Evolutionary conservation across 2,888 invertebrate genomes (phyloP).

Genomic region (Diarsia rubi): DNA sequence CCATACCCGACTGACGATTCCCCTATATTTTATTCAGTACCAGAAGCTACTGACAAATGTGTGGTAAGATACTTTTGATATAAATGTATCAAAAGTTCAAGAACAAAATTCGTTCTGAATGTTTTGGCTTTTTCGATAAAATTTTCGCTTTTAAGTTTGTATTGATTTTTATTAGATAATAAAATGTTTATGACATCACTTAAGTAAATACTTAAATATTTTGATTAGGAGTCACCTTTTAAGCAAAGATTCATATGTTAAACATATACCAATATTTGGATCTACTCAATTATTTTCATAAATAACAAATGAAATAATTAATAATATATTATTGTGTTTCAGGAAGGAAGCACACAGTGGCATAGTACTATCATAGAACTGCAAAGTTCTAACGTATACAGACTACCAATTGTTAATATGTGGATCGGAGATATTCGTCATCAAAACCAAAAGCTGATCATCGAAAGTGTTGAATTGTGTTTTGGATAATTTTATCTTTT

Average conservation of each 20-base stretch:
- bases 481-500: constrained; percentile 54
- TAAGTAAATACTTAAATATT: too few relatives aligned
- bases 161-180: too few relatives aligned
- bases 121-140: too few relatives aligned
- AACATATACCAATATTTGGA: too few relatives aligned
- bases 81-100: too few relatives aligned
- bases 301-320: too few relatives aligned
- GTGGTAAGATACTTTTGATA: constrained; percentile 15
- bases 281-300: too few relatives aligned
- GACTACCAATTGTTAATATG: constrained; percentile 70
- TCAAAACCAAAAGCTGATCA: constrained; percentile 53
- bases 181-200: too few relatives aligned
- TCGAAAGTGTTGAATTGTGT: constrained; percentile 70
- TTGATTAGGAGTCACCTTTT: too few relatives aligned
- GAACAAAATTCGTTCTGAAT: too few relatives aligned
- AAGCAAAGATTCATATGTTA: too few relatives aligned
- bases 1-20: constrained; percentile 36
- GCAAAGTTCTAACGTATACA: constrained; percentile 43
- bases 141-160: too few relatives aligned
- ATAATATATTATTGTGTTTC: constrained; percentile 26
- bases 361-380: constrained; percentile 56
- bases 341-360: constrained; percentile 39
- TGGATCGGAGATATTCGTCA: constrained; percentile 63
- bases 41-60: constrained; percentile 14
- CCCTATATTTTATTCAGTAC: constrained; percentile 36